Conservation (phyloP, 30 jellyfish, hydroid and myxozoan genomes). For the Nemopilema nomurai region DNA sequence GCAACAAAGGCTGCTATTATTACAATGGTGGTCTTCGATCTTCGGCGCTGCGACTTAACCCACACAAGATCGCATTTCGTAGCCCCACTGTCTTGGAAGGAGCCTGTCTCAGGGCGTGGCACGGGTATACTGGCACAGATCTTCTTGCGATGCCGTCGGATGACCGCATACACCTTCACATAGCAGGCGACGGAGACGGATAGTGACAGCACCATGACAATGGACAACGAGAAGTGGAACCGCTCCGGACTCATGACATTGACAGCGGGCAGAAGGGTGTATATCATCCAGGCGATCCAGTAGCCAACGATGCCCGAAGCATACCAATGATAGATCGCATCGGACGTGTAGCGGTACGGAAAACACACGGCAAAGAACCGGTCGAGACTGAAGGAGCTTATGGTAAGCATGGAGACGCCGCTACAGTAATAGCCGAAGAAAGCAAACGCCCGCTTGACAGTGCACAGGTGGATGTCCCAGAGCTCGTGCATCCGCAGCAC, state of each 20-base stretch:
- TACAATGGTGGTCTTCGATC: slow-evolving; percentile 5
- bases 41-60: slow-evolving; percentile 1
- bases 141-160: slow-evolving; percentile 2
- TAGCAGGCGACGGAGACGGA: slow-evolving; percentile 13
- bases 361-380: slow-evolving; percentile 24
- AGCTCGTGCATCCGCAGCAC: slow-evolving; percentile 22
- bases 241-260: neutral
- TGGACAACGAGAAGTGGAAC: slow-evolving; percentile 15
- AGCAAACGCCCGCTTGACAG: slow-evolving; percentile 4
- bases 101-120: neutral
- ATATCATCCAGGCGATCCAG: slow-evolving; percentile 31
- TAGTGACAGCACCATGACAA: slow-evolving; percentile 5
- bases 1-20: neutral
- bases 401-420: slow-evolving; percentile 40
- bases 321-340: neutral
- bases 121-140: neutral
- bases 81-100: neutral
- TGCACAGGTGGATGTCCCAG: slow-evolving; percentile 9
- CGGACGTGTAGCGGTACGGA: slow-evolving; percentile 36
- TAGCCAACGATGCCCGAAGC: neutral
- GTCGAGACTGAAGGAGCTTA: slow-evolving; percentile 18
- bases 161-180: slow-evolving; percentile 2
- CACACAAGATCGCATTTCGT: neutral
- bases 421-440: slow-evolving; percentile 17
- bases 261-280: slow-evolving; percentile 18